These are phyloP conservation scores for Aplysina aerophoba DNA, from an alignment of 37 sponge, comb jelly and placozoan genomes.

Conservation along the genomic window DNA sequence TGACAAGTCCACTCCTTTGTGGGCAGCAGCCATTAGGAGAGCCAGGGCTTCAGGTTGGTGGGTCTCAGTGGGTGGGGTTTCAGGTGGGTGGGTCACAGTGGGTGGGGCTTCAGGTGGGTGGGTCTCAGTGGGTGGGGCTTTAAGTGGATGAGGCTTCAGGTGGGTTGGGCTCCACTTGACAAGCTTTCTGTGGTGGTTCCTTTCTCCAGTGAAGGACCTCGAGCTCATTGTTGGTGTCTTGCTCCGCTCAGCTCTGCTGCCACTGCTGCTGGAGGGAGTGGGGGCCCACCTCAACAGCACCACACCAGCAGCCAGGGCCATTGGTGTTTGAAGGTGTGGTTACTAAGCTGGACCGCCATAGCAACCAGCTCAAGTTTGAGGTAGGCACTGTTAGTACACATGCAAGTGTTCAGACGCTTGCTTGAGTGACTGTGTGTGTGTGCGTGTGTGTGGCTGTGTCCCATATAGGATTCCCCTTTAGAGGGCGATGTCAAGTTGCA, in stretches of 20 bases:
- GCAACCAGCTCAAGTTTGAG: slow-evolving; percentile 1
- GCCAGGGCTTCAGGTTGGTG: too few species aligned
- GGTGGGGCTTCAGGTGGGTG: too few species aligned
- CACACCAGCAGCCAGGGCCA: not conserved
- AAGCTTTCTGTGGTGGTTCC: too few species aligned
- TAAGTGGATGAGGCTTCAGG: too few species aligned
- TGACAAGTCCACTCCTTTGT: too few species aligned
- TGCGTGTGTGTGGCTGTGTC: not conserved
- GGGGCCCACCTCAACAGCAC: slow-evolving; percentile 13
- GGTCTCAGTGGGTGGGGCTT: too few species aligned
- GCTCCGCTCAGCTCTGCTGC: not conserved
- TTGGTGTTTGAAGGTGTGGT: slow-evolving; percentile 20
- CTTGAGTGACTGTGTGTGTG: not conserved
- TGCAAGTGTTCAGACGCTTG: not conserved
- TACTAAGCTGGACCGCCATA: not conserved
- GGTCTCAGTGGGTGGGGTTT: too few species aligned
- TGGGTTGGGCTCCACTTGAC: too few species aligned
- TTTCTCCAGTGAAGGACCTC: too few species aligned
- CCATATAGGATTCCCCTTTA: not conserved
- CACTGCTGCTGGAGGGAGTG: not conserved
- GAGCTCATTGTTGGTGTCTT: too few species aligned
- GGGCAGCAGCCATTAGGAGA: too few species aligned
- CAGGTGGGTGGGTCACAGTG: too few species aligned
- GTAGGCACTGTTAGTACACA: not conserved
- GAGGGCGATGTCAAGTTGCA: not conserved